Evolutionary conservation across 2,888 invertebrate genomes (phyloP), one percentile per base, ranked within the genome.

Genomic region (Prostheceraeus crozeri): DNA sequence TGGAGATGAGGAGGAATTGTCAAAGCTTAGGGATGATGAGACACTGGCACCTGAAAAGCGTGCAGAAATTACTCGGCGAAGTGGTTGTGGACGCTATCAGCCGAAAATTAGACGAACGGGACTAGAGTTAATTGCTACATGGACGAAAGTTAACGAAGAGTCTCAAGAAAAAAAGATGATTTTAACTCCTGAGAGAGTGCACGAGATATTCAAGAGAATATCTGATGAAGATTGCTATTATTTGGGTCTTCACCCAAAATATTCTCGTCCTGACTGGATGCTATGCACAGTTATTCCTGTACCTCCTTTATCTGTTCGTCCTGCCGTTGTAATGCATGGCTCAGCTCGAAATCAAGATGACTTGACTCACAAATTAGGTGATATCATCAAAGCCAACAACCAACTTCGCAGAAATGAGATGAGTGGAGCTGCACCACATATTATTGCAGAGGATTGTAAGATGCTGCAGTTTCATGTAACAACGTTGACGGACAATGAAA

Each of bases 321-420:
- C 98, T 0, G 94, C 98, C 56, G 96, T 98, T 3, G 90, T 96
- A 6, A 98, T 96, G 89, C 89, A 89, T 77, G 98, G 98, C n/a
- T 89, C 94, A 0, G 96, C 96, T 0, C 86, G 89, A 74, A 98
- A 96, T 82, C 83, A 83, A 76, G 98, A 99, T 73, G 98, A 99
- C 82, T 83, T 99, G 70, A 99, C 98, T 0, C 96, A 99, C 78
- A 99, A 99, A 79, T 80, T 99, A 59, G 85, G 96, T 0, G 98
- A 99, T 70, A 96, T 99, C 36, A 90, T 99, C 58, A 99, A 99
- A 80, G 82, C 90, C 0, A 99, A 99, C 75, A 94, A 93, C 76
- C 94, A 98, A 75, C 77, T 99, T 61, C 82, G 85, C 71, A 83
- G 89, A 67, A 96, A 98, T 76, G 98, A 99, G 77, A 85, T 88